Conservation (phyloP, 2,113 vertebrate species). For the Rissa tridactyla region DNA sequence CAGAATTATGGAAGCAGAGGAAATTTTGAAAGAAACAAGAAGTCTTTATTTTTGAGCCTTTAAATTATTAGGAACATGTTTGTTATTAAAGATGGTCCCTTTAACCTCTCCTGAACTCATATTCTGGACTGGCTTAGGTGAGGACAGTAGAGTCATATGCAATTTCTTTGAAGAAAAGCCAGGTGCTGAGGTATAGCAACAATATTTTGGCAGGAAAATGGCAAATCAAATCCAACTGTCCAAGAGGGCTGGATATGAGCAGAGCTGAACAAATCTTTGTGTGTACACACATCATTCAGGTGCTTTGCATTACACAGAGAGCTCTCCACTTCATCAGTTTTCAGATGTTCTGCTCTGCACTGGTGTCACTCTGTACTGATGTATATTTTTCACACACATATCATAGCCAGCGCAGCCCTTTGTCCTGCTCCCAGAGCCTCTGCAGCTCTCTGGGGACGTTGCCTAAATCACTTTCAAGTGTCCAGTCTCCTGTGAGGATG, state of each 20-base stretch:
- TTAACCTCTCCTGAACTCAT: slow-evolving; percentile 45
- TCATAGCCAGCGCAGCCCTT: background rate
- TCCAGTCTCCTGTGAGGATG: background rate
- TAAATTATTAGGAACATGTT: background rate
- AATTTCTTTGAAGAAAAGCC: slow-evolving; percentile 61
- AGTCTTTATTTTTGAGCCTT: slow-evolving; percentile 2
- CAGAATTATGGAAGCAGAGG: background rate
- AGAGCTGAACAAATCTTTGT: slow-evolving; percentile 62
- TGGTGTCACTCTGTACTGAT: slow-evolving; percentile 24
- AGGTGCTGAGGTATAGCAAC: slow-evolving; percentile 57
- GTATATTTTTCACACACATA: slow-evolving; percentile 43
- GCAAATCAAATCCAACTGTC: slow-evolving; percentile 68
- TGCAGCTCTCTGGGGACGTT: background rate
- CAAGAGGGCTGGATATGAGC: slow-evolving; percentile 50
- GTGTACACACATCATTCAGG: slow-evolving; percentile 58
- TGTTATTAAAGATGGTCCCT: slow-evolving; percentile 3
- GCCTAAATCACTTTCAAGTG: slow-evolving; percentile 18
- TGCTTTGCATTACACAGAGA: slow-evolving; percentile 65
- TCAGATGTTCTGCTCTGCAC: slow-evolving; percentile 45
- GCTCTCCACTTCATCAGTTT: slow-evolving; percentile 43
- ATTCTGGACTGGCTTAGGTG: slow-evolving; percentile 35
- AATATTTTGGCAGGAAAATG: slow-evolving; percentile 62
- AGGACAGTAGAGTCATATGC: background rate
- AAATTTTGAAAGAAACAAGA: background rate
- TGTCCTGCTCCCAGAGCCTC: background rate